Percentiles rank a stretch among this genome's conserved stretches.
These are phyloP conservation scores for Anas georgica DNA, from an alignment of 2,797 vertebrate species.

Conservation along the genomic window DNA sequence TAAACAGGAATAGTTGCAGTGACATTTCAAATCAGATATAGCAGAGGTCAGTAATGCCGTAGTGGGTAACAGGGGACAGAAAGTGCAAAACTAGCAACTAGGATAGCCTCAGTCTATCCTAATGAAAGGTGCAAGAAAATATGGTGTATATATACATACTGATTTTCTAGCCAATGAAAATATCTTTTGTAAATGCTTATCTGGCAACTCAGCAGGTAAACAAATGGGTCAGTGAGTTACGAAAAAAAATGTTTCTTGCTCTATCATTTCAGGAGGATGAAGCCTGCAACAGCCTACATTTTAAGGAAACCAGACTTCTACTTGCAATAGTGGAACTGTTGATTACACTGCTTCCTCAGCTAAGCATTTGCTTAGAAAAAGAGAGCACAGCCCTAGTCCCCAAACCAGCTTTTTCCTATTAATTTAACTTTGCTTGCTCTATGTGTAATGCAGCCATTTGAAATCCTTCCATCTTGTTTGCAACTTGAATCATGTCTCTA, in stretches of 20 bases:
- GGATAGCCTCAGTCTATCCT: not conserved
- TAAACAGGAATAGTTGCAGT: conserved; percentile 16
- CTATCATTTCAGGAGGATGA: conserved; percentile 33
- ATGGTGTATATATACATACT: not conserved
- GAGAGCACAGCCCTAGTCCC: not conserved
- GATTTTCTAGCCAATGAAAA: not conserved
- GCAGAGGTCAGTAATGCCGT: conserved; percentile 18
- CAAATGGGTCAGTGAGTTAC: conserved; percentile 34
- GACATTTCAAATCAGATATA: conserved; percentile 8
- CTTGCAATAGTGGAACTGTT: not conserved
- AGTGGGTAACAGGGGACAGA: not conserved
- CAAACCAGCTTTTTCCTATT: conserved; percentile 52
- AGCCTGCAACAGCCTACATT: not conserved
- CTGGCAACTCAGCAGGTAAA: conserved; percentile 37
- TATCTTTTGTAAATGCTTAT: not conserved
- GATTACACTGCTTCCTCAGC: not conserved
- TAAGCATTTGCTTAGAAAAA: not conserved
- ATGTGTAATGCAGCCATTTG: conserved; percentile 12
- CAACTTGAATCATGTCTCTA: conserved; percentile 61
- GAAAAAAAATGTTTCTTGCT: conserved; percentile 37
- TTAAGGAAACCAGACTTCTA: conserved; percentile 17
- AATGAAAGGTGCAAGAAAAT: not conserved
- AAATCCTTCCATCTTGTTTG: conserved; percentile 67
- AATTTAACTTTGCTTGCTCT: conserved; percentile 42
- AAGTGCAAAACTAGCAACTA: conserved; percentile 14